Conservation (phyloP, 2,888 invertebrate genomes). For the Cheilosia urbana region DNA sequence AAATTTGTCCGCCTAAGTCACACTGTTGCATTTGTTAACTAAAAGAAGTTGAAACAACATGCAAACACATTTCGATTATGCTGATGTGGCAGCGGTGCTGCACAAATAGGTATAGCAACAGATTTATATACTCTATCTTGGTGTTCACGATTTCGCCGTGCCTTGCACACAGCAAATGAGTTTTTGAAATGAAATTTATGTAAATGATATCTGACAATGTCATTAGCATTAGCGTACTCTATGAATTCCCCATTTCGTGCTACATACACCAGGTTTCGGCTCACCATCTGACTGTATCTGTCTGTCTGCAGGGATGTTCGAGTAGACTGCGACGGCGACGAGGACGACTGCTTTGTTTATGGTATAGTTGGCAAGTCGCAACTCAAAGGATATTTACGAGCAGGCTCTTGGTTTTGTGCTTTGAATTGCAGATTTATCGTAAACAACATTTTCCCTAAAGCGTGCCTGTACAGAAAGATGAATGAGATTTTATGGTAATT, state of each 20-base stretch:
- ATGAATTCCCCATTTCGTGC: background rate
- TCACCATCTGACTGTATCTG: background rate
- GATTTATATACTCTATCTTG: background rate
- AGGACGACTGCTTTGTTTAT: background rate
- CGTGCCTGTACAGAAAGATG: slow-evolving; percentile 19
- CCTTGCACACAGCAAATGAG: slow-evolving; percentile 10
- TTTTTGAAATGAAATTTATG: slow-evolving; percentile 27
- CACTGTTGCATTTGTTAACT: no score
- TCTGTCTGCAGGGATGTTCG: background rate
- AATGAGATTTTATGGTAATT: slow-evolving; percentile 42
- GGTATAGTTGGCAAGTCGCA: slow-evolving; percentile 15
- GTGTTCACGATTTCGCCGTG: slow-evolving; percentile 7
- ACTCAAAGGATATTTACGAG: slow-evolving; percentile 41
- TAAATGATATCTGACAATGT: slow-evolving; percentile 33
- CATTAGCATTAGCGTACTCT: slow-evolving; percentile 38
- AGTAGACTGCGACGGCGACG: no score
- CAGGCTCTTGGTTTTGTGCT: slow-evolving; percentile 41
- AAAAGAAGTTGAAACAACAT: no score
- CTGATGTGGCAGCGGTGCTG: background rate
- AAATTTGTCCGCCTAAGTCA: no score
- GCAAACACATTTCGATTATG: background rate
- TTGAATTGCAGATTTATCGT: slow-evolving; percentile 56
- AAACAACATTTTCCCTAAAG: slow-evolving; percentile 32
- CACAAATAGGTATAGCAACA: background rate
- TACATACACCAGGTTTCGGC: background rate